Conservation (phyloP, 2,888 invertebrate genomes). For the Diloba caeruleocephala region DNA sequence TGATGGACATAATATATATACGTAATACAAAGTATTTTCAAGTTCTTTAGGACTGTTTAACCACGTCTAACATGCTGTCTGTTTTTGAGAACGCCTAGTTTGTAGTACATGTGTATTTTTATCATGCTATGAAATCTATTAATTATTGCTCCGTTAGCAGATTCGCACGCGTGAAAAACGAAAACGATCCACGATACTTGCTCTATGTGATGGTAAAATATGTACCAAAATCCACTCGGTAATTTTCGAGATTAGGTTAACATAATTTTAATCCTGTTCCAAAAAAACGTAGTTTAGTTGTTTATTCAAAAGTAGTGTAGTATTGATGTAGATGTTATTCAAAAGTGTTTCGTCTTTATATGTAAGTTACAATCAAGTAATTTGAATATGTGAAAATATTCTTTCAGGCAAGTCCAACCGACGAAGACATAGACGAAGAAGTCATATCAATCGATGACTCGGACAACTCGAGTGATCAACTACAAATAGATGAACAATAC, state of each 20-base stretch:
- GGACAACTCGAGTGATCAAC: conserved; percentile 56
- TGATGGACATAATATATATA: no score
- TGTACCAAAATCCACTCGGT: conserved; percentile 26
- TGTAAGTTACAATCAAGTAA: no score
- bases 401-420: conserved; percentile 37
- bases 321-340: no score
- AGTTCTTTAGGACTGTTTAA: no score
- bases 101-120: no score
- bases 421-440: conserved; percentile 58
- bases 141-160: conserved; percentile 7
- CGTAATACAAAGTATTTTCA: no score
- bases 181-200: neutral
- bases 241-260: conserved; percentile 16
- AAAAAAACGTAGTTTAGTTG: no score
- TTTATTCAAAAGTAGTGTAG: no score
- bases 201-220: conserved; percentile 23
- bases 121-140: neutral
- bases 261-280: neutral
- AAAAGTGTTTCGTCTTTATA: no score
- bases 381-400: conserved; percentile 3
- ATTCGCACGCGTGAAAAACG: neutral
- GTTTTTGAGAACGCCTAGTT: no score
- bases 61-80: no score
- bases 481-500: conserved; percentile 58
- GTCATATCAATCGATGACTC: conserved; percentile 72